Evolutionary conservation across 1,140 invertebrate genomes (phyloP).

Genomic region (Condylostylus longicornis): DNA sequence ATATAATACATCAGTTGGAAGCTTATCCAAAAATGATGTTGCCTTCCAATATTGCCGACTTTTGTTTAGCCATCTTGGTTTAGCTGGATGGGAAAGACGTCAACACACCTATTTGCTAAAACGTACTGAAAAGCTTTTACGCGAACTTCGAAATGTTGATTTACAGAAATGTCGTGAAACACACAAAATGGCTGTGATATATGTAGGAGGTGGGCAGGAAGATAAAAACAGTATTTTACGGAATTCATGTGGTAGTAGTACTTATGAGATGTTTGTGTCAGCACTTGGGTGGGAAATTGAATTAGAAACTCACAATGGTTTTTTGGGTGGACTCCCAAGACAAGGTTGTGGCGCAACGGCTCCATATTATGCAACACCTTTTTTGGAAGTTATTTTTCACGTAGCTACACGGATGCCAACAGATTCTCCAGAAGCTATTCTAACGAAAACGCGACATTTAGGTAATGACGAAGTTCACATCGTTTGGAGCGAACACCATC

Average conservation of each 20-base stretch:
- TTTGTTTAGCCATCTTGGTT: constrained; percentile 77
- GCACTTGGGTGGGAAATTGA: constrained; percentile 94
- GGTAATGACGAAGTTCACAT: constrained; percentile 99
- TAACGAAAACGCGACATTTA: constrained; percentile 89
- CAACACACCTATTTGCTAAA: constrained; percentile 70
- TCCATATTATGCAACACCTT: constrained; percentile 92
- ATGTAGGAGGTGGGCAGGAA: constrained; percentile 92
- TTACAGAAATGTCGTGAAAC: constrained; percentile 85
- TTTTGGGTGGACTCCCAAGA: constrained; percentile 83
- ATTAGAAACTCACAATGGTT: constrained; percentile 87
- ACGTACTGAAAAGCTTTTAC: constrained; percentile 76
- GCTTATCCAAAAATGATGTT: constrained; percentile 11
- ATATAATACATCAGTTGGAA: constrained; percentile 12
- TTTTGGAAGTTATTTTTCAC: constrained; percentile 82
- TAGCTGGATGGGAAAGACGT: constrained; percentile 78
- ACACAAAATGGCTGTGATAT: constrained; percentile 98
- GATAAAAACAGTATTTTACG: constrained; percentile 84
- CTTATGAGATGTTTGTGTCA: constrained; percentile 88
- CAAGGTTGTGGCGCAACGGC: constrained; percentile 86
- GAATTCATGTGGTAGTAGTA: constrained; percentile 69
- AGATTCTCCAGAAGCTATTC: constrained; percentile 65
- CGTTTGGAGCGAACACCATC: constrained; percentile 94
- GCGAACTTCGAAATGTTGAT: constrained; percentile 87
- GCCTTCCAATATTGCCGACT: constrained; percentile 72
- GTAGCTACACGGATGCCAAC: constrained; percentile 96